These are phyloP conservation scores for Mimumesa dahlbomi DNA, from an alignment of 2,888 invertebrate genomes.

Conservation along the genomic window DNA sequence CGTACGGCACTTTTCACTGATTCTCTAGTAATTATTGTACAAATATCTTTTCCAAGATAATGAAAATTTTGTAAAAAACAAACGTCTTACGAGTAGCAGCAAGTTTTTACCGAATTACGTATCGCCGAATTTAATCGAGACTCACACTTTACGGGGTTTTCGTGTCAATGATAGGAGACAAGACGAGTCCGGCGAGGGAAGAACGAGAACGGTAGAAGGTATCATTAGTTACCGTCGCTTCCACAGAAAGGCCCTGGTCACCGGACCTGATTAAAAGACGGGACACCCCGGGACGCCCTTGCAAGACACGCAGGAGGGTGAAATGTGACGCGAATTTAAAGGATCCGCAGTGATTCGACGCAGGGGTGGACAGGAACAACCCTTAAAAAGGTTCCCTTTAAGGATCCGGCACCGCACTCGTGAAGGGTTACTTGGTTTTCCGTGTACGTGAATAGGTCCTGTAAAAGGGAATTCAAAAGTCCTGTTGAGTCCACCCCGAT, in stretches of 20 bases:
- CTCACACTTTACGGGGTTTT: too few species aligned
- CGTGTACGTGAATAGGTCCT: conserved; percentile 47
- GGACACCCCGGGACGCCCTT: conserved; percentile 64
- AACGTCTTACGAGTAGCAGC: too few species aligned
- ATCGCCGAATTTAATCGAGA: too few species aligned
- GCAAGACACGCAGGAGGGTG: conserved; percentile 70
- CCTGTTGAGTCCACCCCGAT: conserved; percentile 33
- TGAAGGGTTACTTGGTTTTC: conserved; percentile 70
- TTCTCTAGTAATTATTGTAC: too few species aligned
- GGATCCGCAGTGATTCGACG: conserved; percentile 75
- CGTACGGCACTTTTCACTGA: too few species aligned
- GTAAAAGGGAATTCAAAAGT: conserved; percentile 25
- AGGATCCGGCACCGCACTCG: conserved; percentile 59
- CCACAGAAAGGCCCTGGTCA: conserved; percentile 71
- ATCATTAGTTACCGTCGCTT: conserved; percentile 76
- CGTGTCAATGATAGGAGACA: conserved; percentile 36
- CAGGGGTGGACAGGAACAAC: conserved; percentile 70
- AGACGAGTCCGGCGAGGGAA: conserved; percentile 16
- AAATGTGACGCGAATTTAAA: conserved; percentile 79
- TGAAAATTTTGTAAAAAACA: neutral
- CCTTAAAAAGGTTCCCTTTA: conserved; percentile 75
- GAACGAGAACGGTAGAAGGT: conserved; percentile 60
- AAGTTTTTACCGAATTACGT: too few species aligned
- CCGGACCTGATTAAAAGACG: conserved; percentile 78
- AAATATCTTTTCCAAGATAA: too few species aligned